Conservation (phyloP, 2,113 vertebrate species). For the Cygnus buccinator region DNA sequence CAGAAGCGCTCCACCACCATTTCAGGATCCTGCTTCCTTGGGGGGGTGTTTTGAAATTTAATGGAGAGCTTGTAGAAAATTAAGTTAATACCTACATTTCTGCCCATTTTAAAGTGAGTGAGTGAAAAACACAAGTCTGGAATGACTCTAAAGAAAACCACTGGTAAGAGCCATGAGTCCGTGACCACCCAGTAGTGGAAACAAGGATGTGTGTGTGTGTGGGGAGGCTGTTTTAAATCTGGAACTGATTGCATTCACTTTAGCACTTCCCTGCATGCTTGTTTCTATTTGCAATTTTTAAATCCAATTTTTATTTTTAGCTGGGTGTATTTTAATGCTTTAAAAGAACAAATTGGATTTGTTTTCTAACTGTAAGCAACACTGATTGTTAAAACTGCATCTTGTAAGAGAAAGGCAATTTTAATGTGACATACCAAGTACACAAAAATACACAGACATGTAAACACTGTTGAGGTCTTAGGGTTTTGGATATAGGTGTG, state of each 20-base stretch:
- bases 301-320: slow-evolving; percentile 52
- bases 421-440: neutral
- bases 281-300: slow-evolving; percentile 13
- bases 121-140: slow-evolving; percentile 46
- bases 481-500: neutral
- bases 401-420: neutral
- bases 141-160: slow-evolving; percentile 42
- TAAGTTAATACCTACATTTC: slow-evolving; percentile 38
- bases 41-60: neutral
- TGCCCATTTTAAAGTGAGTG: slow-evolving; percentile 50
- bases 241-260: slow-evolving; percentile 36
- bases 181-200: slow-evolving; percentile 58
- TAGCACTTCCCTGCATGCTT: slow-evolving; percentile 6
- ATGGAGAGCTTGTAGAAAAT: slow-evolving; percentile 29
- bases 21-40: slow-evolving; percentile 17
- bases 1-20: neutral
- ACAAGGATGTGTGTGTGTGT: neutral
- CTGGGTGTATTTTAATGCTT: neutral
- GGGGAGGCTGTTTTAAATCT: slow-evolving; percentile 35
- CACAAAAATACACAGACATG: neutral
- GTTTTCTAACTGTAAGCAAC: neutral
- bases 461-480: neutral
- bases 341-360: neutral
- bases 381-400: neutral
- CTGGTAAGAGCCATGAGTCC: neutral